A percentile compares a stretch with the other conserved stretches of the same genome.
Conservation (phyloP, 2,888 invertebrate genomes). For the Thyatira batis region DNA sequence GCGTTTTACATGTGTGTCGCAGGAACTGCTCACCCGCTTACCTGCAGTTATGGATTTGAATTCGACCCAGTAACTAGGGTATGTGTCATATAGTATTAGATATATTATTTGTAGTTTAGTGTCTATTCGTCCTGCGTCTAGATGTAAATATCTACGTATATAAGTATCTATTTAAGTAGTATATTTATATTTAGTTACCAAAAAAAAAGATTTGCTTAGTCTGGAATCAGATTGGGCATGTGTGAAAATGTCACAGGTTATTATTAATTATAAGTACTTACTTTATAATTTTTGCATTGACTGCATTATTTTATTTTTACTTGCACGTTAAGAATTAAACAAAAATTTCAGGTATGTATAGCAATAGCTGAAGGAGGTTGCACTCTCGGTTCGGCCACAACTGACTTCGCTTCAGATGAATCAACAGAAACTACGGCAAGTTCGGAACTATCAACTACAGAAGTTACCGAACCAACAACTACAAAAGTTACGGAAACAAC, state of each 20-base stretch:
- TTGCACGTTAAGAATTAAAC: neutral
- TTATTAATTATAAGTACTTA: no score
- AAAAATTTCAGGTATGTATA: slow-evolving; percentile 22
- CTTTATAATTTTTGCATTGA: no score
- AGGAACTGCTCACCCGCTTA: slow-evolving; percentile 8
- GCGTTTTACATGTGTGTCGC: slow-evolving; percentile 19
- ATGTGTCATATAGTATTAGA: neutral
- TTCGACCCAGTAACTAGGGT: slow-evolving; percentile 8
- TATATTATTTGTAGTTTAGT: no score
- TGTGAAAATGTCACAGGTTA: no score
- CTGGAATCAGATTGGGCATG: no score
- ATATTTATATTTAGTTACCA: no score
- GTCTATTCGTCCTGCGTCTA: no score
- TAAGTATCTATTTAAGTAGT: no score
- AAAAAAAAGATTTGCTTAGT: no score
- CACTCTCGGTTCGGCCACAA: slow-evolving; percentile 11
- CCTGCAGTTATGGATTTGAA: slow-evolving; percentile 10
- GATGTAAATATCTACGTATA: no score
- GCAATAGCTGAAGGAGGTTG: slow-evolving; percentile 29
- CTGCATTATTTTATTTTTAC: neutral
- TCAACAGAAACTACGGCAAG: neutral
- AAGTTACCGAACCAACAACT: neutral
- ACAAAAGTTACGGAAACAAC: neutral
- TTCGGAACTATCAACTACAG: neutral
- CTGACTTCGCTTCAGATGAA: neutral